Base-by-base conservation (phyloP, 2,113 vertebrate species). In the Pelecanus crispus region DNA sequence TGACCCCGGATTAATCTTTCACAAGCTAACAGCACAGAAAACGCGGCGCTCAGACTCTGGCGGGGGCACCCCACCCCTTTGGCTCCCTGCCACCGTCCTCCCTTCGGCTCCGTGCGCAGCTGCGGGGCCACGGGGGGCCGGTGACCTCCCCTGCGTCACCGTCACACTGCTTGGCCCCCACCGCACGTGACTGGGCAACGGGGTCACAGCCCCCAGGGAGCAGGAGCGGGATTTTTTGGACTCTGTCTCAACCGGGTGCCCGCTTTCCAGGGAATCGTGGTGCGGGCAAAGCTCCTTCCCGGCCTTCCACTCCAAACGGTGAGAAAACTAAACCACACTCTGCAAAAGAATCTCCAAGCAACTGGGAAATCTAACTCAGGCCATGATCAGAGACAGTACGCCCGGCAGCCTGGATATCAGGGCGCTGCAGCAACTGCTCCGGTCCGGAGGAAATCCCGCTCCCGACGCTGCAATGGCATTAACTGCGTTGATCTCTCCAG, bases 1-100 rank as follows among this genome's bases (percentile, higher is more conserved):
- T 47, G 5, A 1, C 10, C 55, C 34, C 0, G 0, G 65, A 34
- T 63, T 19, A 87, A 25, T 2, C 1, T 0, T 5, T 55, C 81
- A 32, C 83, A 24, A 44, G 61, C 18, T 18, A 61, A 45, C 9
- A 19, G 59, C 44, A 13, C 36, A 2, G 55, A 42, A 49, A 67
- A 17, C 55, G 2, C 2, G 0, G 50, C 1, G 4, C 56, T 11
- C 4, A 14, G 9, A 17, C 1, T 12, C 77, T 1, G 1, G 17
- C 3, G 8, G 38, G 1, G 31, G 9, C 82, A 61, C 28, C 45
- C 78, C 85, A 40, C 63, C 84, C 86, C 88, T 70, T 20, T 36
- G 72, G 81, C 58, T 40, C 53, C 0, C 0, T 0, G 16, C 81
- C 81, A 62, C 61, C 5, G 0, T 6, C 62, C 73, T 36, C 72